These are phyloP conservation scores for Coturnix japonica DNA, from an alignment of 2,113 vertebrate species.

Conservation along the genomic window DNA sequence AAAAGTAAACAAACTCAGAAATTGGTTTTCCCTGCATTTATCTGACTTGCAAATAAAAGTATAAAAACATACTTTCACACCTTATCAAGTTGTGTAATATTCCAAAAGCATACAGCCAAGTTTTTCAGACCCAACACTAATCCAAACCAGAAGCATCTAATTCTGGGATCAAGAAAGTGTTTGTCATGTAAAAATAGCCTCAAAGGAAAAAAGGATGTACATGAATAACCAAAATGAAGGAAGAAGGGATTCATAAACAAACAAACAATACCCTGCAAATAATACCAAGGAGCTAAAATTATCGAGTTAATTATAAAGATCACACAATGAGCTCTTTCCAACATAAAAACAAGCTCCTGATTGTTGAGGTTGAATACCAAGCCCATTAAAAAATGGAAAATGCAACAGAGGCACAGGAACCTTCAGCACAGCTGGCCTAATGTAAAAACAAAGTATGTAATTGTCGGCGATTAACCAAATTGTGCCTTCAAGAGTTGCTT, in stretches of 20 bases:
- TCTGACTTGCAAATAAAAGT: conserved; percentile 36
- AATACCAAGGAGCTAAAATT: conserved; percentile 69
- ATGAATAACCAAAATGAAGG: neutral
- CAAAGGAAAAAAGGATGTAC: conserved; percentile 20
- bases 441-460: conserved; percentile 63
- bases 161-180: neutral
- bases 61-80: conserved; percentile 13
- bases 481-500: conserved; percentile 59
- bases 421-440: conserved; percentile 69
- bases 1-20: conserved; percentile 37
- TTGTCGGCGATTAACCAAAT: conserved; percentile 66
- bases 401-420: conserved; percentile 29
- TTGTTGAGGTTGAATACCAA: conserved; percentile 68
- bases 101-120: neutral
- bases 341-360: conserved; percentile 69
- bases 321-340: conserved; percentile 51
- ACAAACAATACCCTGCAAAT: conserved; percentile 56
- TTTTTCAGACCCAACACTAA: neutral
- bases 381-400: conserved; percentile 56
- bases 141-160: conserved; percentile 37
- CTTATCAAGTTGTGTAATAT: conserved; percentile 34
- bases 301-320: conserved; percentile 51
- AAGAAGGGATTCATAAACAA: conserved; percentile 55
- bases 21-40: conserved; percentile 23
- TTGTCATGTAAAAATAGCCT: conserved; percentile 35